Evolutionary conservation across 2,797 vertebrate species (phyloP).

Genomic region (Caiman crocodilus): DNA sequence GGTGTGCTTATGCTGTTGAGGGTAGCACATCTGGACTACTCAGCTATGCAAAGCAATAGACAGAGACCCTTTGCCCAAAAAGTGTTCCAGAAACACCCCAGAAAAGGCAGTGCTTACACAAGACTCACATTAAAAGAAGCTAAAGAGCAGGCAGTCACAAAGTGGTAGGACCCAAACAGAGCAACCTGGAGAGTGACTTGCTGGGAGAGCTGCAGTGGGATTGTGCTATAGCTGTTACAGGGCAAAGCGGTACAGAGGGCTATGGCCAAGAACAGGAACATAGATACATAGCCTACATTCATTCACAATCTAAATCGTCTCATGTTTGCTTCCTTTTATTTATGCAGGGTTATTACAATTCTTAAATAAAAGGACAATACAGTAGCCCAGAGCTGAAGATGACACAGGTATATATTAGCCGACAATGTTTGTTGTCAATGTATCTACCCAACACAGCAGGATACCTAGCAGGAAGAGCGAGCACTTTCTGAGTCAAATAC

Average conservation of each 20-base stretch:
- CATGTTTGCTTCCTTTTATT: too few species aligned
- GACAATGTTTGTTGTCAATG: constrained; percentile 5
- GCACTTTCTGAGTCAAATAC: not conserved
- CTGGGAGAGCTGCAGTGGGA: not conserved
- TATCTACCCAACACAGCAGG: not conserved
- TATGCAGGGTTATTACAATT: not conserved
- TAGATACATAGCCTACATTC: not conserved
- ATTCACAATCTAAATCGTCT: rapidly evolving
- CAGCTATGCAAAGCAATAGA: not conserved
- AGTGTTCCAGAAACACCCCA: not conserved
- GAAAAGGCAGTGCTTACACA: not conserved
- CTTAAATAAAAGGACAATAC: not conserved
- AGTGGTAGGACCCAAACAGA: rapidly evolving
- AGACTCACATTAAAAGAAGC: not conserved
- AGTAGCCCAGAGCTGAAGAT: not conserved
- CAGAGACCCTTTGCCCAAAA: not conserved
- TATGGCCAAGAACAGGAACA: not conserved
- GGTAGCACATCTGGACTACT: not conserved
- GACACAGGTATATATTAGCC: not conserved
- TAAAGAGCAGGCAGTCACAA: not conserved
- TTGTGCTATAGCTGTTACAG: not conserved
- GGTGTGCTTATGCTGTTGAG: not conserved
- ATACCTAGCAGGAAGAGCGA: not conserved
- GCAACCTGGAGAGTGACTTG: rapidly evolving
- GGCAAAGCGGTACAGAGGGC: not conserved